Percentiles rank a stretch among this genome's conserved stretches.
phyloP scores from a whole-genome alignment of 1,140 invertebrate genomes.

The Mactra quadrangularis region DNA sequence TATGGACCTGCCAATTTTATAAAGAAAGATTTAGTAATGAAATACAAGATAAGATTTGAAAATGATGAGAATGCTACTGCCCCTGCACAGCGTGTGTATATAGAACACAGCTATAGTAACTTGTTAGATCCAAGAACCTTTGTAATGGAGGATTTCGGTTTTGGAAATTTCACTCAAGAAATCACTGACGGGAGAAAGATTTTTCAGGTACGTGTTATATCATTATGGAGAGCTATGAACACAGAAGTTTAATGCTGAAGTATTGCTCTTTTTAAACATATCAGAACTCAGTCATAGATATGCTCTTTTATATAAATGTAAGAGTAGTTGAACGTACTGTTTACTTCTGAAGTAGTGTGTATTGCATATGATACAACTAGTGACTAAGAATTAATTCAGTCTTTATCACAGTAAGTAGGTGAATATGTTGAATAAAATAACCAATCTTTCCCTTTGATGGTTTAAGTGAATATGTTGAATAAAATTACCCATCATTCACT shows the following conservation, averaged over 20 bases:
- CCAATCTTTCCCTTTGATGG: too few species aligned
- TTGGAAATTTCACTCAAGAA: conserved; percentile 29
- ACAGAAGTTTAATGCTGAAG: background rate
- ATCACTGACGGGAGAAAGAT: background rate
- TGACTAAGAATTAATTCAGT: too few species aligned
- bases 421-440: too few species aligned
- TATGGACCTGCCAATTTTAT: conserved; percentile 56
- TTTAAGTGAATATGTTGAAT: too few species aligned
- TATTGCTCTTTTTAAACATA: too few species aligned
- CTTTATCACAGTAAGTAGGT: too few species aligned
- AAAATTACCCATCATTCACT: too few species aligned
- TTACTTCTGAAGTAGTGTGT: too few species aligned
- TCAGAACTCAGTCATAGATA: background rate
- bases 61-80: conserved; percentile 59
- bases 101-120: conserved; percentile 33
- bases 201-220: conserved; percentile 24
- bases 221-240: background rate
- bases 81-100: conserved; percentile 51
- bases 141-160: conserved; percentile 30
- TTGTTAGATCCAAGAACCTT: conserved; percentile 44
- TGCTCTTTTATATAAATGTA: too few species aligned
- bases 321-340: too few species aligned
- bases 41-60: conserved; percentile 60
- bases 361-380: too few species aligned
- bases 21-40: conserved; percentile 18